Conservation (phyloP, 1,140 invertebrate genomes). For the Camponotus vicinus region DNA sequence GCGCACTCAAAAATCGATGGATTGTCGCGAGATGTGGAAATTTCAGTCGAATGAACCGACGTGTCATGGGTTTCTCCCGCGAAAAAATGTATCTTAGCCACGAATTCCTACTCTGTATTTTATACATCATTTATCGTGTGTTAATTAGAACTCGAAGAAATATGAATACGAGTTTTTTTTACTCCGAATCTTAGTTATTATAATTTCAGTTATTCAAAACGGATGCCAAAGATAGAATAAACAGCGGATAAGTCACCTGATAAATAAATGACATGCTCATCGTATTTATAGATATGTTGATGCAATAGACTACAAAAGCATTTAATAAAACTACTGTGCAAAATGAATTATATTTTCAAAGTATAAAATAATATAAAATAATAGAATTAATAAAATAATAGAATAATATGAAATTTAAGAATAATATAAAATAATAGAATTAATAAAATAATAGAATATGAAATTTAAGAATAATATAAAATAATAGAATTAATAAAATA, state of each 20-base stretch:
- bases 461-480: no score
- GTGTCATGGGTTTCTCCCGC: not conserved
- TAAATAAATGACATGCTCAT: no score
- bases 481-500: no score
- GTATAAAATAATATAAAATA: no score
- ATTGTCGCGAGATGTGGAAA: not conserved
- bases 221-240: not conserved
- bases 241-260: not conserved
- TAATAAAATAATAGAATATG: no score
- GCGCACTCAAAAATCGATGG: conserved; percentile 22
- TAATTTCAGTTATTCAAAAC: not conserved
- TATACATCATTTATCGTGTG: not conserved
- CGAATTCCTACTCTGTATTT: not conserved
- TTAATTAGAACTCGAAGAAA: conserved; percentile 11
- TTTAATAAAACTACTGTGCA: no score
- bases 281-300: no score
- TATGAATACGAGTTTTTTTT: not conserved
- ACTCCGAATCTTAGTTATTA: not conserved
- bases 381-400: no score
- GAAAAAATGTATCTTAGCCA: not conserved
- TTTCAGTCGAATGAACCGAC: not conserved
- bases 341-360: no score
- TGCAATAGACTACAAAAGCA: no score
- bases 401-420: no score
- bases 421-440: no score